phyloP scores from a whole-genome alignment of 2,797 vertebrate species.

The Garrulus glandarius region DNA sequence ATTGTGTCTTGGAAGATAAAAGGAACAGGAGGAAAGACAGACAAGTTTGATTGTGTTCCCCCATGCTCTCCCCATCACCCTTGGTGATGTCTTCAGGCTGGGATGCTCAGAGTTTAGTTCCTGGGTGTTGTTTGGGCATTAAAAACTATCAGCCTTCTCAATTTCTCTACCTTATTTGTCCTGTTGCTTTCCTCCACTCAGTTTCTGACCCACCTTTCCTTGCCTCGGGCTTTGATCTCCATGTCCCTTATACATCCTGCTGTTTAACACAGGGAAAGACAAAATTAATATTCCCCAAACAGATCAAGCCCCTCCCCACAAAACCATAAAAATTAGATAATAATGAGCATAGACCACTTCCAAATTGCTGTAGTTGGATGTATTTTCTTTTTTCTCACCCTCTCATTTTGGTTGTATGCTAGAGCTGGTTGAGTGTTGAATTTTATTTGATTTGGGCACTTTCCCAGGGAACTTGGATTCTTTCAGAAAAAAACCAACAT shows the following conservation, averaged over 20 bases:
- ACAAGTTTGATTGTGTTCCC: not conserved
- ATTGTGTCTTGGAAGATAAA: not conserved
- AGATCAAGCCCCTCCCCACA: not conserved
- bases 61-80: not conserved
- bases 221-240: not conserved
- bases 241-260: not conserved
- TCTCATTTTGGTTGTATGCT: not conserved
- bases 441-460: not conserved
- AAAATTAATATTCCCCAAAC: not conserved
- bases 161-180: not conserved
- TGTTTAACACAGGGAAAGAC: not conserved
- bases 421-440: not conserved
- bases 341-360: not conserved
- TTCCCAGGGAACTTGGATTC: not conserved
- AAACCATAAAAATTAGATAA: not conserved
- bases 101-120: not conserved
- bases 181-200: rapidly evolving
- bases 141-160: not conserved
- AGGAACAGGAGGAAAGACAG: not conserved
- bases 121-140: not conserved
- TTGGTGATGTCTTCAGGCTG: not conserved
- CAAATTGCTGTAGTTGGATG: not conserved
- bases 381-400: not conserved
- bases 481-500: not conserved
- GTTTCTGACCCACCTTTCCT: not conserved